Evolutionary conservation across 2,888 invertebrate genomes (phyloP).

Genomic region (Venustoraphidia nigricollis): DNA sequence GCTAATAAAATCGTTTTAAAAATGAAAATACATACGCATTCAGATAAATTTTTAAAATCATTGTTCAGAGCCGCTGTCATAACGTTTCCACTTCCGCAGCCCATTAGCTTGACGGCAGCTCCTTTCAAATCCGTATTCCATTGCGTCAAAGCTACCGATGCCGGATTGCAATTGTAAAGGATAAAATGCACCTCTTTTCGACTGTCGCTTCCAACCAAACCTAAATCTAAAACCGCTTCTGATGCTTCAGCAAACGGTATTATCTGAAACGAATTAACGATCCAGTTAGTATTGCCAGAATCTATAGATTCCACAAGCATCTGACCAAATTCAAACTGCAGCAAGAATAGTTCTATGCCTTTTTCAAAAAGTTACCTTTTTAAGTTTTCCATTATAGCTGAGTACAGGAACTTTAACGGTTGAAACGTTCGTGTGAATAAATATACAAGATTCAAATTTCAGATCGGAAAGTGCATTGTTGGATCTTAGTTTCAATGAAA

Average conservation of each 20-base stretch:
- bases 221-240: conserved; percentile 35
- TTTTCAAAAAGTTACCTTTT: conserved; percentile 25
- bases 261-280: neutral
- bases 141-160: conserved; percentile 43
- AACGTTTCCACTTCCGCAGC: conserved; percentile 37
- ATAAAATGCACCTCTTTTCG: conserved; percentile 56
- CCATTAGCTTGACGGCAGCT: conserved; percentile 40
- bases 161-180: conserved; percentile 60
- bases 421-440: conserved; percentile 60
- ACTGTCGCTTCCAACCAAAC: conserved; percentile 44
- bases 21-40: conserved; percentile 21
- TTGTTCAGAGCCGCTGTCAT: conserved; percentile 23
- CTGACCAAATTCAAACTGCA: too few relatives aligned
- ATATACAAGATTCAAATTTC: conserved; percentile 44
- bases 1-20: too few relatives aligned
- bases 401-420: conserved; percentile 50
- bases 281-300: too few relatives aligned
- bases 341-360: too few relatives aligned
- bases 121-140: conserved; percentile 43
- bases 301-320: too few relatives aligned
- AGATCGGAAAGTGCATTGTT: conserved; percentile 32
- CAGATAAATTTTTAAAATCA: conserved; percentile 25
- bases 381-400: conserved; percentile 57
- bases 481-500: conserved; percentile 38
- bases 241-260: conserved; percentile 1